Percentiles rank a stretch among this genome's conserved stretches.
These are phyloP conservation scores for Notechis scutatus DNA, from an alignment of 2,113 vertebrate genomes.

Conservation along the genomic window DNA sequence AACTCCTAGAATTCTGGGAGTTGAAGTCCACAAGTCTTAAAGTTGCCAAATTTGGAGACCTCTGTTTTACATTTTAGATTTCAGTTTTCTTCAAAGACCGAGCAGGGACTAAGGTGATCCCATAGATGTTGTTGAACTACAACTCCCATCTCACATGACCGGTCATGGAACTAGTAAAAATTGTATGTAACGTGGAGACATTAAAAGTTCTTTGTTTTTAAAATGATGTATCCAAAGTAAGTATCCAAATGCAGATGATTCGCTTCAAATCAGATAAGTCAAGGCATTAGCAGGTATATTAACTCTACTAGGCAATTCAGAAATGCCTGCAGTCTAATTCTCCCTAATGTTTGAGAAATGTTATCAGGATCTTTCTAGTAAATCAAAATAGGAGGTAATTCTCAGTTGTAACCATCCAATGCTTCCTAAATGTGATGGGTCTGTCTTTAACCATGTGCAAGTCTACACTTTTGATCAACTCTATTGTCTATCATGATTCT, in stretches of 20 bases:
- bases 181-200: neutral
- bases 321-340: neutral
- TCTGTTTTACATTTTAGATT: neutral
- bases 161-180: neutral
- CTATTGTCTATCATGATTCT: neutral
- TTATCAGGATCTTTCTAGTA: neutral
- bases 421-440: neutral
- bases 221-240: neutral
- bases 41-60: no score
- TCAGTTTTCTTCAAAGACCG: neutral
- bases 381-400: neutral
- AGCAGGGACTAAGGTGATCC: neutral
- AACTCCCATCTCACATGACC: neutral
- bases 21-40: no score
- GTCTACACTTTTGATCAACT: neutral
- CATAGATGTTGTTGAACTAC: neutral
- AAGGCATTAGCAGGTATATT: neutral
- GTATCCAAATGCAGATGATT: neutral
- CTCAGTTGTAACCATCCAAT: neutral
- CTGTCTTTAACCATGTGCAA: neutral
- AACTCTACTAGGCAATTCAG: neutral
- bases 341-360: neutral
- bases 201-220: neutral
- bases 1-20: no score
- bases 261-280: neutral